Evolutionary conservation across 2,113 vertebrate species (phyloP), one percentile per base, ranked within the genome.

Genomic region (Terrapene triunguis): DNA sequence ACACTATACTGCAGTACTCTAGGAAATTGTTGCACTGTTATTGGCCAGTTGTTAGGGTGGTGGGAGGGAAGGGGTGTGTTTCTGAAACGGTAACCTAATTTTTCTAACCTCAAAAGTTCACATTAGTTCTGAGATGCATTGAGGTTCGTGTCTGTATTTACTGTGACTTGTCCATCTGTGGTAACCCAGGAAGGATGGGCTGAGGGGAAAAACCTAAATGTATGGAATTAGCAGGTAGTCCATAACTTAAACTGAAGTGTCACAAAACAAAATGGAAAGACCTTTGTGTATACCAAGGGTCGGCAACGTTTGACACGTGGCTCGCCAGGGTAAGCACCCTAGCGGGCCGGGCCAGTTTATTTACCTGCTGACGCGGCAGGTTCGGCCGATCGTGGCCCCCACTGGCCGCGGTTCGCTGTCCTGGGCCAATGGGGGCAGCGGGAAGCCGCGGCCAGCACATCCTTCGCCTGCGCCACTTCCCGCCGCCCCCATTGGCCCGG

Each of bases 41-140:
- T 38, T 69, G 19, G n/a, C 35, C 65, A 38, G 9, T 38, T 72
- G n/a, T 72, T n/a, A 21, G n/a, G 8, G n/a, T 22, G 16, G n/a
- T 5, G 29, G 13, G 29, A 25, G n/a, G n/a, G 17, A 19, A 72
- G 19, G 8, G 9, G 65, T n/a, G 19, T 69, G 16, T 90, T 92
- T 82, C 38, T 80, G 29, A 80, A 47, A 76, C 94, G 62, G 94
- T 95, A 93, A 78, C 78, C 81, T 91, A 79, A 54, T 88, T 92
- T 86, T 93, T 96, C 82, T 91, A 89, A 96, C 29, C 78, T 82
- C 44, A 74, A 88, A 94, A 97, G 17, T 92, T 96, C 8, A 59
- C 91, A 19, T 96, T 90, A 16, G 65, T 91, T 93, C 79, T 74
- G 82, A 91, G 69, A 32, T 96, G 90, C 50, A 94, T 82, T 50